phyloP scores from a whole-genome alignment of 1,140 invertebrate species.

The Lineus longissimus region DNA sequence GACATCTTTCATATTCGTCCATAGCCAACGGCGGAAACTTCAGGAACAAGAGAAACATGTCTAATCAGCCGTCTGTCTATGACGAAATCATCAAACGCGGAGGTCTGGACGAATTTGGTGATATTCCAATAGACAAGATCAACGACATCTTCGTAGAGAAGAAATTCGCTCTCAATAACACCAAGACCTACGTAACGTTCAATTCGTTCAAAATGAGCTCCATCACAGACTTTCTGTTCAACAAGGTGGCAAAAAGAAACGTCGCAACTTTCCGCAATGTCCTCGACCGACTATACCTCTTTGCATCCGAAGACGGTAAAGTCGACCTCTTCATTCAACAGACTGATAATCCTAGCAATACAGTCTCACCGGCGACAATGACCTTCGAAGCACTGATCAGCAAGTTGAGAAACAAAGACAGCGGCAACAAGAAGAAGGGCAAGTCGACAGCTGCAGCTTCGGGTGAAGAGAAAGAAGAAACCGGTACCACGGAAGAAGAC shows the following conservation, averaged over 20 bases:
- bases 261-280: background rate
- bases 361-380: background rate
- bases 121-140: conserved; percentile 6
- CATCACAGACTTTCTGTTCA: background rate
- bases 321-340: background rate
- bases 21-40: conserved; percentile 1
- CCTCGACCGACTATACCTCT: background rate
- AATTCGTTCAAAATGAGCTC: conserved; percentile 5
- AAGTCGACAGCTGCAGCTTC: background rate
- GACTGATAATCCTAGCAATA: background rate
- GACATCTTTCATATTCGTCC: background rate
- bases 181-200: conserved; percentile 3
- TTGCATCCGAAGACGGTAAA: conserved; percentile 4
- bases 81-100: background rate
- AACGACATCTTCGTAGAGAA: conserved; percentile 5
- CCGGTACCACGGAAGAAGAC: background rate
- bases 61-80: background rate
- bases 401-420: background rate
- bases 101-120: conserved; percentile 1
- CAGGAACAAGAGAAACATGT: conserved; percentile 3
- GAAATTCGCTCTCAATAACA: conserved; percentile 1
- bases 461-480: background rate
- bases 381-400: background rate
- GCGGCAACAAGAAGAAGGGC: background rate
- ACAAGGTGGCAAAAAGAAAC: conserved; percentile 5